These are phyloP conservation scores for Osmoderma eremita DNA, from an alignment of 2,888 invertebrate species.

Conservation along the genomic window DNA sequence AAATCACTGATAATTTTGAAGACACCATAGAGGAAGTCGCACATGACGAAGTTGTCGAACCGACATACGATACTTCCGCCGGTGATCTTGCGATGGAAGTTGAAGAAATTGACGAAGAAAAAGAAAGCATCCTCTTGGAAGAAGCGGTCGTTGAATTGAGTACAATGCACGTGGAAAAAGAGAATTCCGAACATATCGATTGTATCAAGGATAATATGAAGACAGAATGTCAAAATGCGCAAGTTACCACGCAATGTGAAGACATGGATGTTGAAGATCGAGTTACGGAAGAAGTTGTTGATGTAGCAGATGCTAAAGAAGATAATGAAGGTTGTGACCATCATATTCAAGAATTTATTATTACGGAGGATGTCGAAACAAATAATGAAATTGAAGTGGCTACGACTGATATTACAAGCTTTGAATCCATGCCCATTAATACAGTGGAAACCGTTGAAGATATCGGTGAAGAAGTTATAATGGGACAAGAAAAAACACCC, in stretches of 20 bases:
- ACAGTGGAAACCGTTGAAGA: not conserved
- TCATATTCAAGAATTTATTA: not conserved
- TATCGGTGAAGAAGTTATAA: not conserved
- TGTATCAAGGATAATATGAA: not conserved
- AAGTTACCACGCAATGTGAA: not conserved
- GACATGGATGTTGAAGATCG: slow-evolving; percentile 12
- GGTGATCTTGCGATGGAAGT: not conserved
- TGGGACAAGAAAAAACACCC: not conserved
- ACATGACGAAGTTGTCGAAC: not conserved
- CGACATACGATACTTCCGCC: not conserved
- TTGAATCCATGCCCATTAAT: not conserved
- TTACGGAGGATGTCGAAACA: not conserved
- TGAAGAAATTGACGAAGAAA: not conserved
- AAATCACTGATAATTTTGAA: not conserved
- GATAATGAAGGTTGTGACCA: slow-evolving; percentile 3
- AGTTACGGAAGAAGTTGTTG: slow-evolving; percentile 1
- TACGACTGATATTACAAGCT: not conserved
- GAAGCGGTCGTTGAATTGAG: slow-evolving; percentile 9
- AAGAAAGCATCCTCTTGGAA: not conserved
- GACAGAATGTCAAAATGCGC: not conserved
- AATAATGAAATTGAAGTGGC: not conserved
- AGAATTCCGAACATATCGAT: not conserved
- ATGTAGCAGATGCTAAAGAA: not conserved
- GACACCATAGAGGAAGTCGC: not conserved
- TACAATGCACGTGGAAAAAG: not conserved